These are phyloP conservation scores for Pheosia tremula DNA, from an alignment of 2,888 invertebrate genomes.

Conservation along the genomic window DNA sequence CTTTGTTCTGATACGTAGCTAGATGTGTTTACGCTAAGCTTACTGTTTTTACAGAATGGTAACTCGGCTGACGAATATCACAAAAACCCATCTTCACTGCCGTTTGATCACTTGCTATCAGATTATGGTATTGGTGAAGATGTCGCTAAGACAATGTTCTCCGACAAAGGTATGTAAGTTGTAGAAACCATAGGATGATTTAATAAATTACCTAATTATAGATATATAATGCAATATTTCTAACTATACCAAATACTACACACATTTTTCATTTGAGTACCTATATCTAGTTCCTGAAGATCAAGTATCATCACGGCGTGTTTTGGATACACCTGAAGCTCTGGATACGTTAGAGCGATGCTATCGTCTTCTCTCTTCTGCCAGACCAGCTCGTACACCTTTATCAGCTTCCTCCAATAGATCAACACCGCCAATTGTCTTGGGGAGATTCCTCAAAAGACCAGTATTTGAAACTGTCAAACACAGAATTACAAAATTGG, in stretches of 20 bases:
- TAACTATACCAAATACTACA: background rate
- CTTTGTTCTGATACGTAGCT: too few species aligned
- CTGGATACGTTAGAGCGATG: constrained; percentile 90
- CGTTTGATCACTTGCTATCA: constrained; percentile 87
- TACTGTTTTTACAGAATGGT: constrained; percentile 85
- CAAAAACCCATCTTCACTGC: constrained; percentile 87
- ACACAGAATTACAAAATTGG: constrained; percentile 90
- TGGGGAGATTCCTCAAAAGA: constrained; percentile 90
- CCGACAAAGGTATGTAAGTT: constrained; percentile 89
- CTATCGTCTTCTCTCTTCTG: constrained; percentile 87
- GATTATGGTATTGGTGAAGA: constrained; percentile 89
- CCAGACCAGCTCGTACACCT: constrained; percentile 82
- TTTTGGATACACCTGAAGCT: constrained; percentile 88
- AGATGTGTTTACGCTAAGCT: background rate
- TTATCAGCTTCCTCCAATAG: constrained; percentile 85
- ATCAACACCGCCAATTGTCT: constrained; percentile 80
- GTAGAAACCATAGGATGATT: constrained; percentile 2
- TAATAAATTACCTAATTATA: background rate
- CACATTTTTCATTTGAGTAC: constrained; percentile 27
- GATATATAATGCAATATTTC: background rate
- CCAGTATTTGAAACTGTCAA: constrained; percentile 90
- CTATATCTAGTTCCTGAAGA: constrained; percentile 88
- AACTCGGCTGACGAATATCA: constrained; percentile 92
- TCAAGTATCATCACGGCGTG: constrained; percentile 89
- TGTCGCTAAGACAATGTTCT: constrained; percentile 87